A percentile compares a stretch with the other conserved stretches of the same genome.
These are phyloP conservation scores for Beris morrisii DNA, from an alignment of 2,888 invertebrate genomes.

Conservation along the genomic window DNA sequence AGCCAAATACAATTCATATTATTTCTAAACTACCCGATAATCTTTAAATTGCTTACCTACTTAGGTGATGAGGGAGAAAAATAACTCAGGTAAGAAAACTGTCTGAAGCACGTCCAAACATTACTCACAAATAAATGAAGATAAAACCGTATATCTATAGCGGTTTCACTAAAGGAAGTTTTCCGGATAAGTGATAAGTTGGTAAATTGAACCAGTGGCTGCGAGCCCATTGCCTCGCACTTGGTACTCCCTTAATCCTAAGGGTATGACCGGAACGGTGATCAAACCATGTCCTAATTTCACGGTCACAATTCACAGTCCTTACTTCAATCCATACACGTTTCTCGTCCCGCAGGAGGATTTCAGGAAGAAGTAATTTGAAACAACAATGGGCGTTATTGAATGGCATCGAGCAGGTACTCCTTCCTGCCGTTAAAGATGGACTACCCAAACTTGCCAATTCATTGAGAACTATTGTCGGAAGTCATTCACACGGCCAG, in stretches of 20 bases:
- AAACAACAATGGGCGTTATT: constrained; percentile 11
- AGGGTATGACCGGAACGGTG: constrained; percentile 4
- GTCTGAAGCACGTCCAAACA: neutral
- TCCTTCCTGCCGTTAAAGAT: constrained; percentile 16
- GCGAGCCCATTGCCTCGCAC: neutral
- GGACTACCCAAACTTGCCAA: constrained; percentile 13
- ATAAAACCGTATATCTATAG: constrained; percentile 4
- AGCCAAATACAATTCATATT: too few relatives aligned
- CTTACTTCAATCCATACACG: neutral
- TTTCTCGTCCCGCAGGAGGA: neutral
- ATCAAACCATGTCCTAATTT: constrained; percentile 14
- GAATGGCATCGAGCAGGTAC: constrained; percentile 22
- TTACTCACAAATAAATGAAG: neutral
- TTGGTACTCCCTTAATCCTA: neutral
- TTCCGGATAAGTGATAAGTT: neutral
- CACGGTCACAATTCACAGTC: constrained; percentile 23
- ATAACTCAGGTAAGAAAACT: too few relatives aligned
- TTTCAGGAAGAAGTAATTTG: constrained; percentile 28
- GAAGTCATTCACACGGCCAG: constrained; percentile 25
- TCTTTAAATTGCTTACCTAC: too few relatives aligned
- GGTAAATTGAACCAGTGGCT: neutral
- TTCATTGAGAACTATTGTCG: constrained; percentile 28
- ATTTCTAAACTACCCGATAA: too few relatives aligned
- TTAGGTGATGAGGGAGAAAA: too few relatives aligned
- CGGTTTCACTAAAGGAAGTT: constrained; percentile 3